Evolutionary conservation across 2,888 invertebrate species (phyloP).

Genomic region (Spodoptera littoralis): DNA sequence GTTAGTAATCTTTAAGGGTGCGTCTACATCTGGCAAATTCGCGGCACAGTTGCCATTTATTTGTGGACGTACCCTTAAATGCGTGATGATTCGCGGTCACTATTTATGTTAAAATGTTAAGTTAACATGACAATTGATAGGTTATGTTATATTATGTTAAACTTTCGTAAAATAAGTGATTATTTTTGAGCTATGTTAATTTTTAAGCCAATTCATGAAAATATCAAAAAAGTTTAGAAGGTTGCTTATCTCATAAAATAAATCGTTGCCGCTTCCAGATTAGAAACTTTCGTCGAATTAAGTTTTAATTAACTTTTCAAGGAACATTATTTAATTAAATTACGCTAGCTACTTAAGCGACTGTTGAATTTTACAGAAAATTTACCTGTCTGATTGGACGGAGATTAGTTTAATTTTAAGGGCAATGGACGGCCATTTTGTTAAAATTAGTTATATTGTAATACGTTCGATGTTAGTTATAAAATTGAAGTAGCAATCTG

Average conservation of each 20-base stretch:
- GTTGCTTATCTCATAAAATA: constrained; percentile 40
- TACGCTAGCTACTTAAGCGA: constrained; percentile 45
- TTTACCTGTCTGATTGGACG: constrained; percentile 45
- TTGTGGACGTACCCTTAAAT: too few relatives aligned
- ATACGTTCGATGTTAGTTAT: neutral
- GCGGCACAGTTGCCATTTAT: too few relatives aligned
- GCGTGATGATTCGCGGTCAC: too few relatives aligned
- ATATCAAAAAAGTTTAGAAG: constrained; percentile 19
- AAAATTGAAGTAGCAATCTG: neutral
- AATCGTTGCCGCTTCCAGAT: constrained; percentile 50
- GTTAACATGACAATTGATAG: too few relatives aligned
- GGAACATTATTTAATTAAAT: constrained; percentile 57
- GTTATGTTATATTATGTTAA: too few relatives aligned
- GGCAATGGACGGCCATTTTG: constrained; percentile 24
- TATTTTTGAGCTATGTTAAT: neutral
- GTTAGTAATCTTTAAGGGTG: too few relatives aligned
- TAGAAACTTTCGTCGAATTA: constrained; percentile 54
- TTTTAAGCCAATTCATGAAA: constrained; percentile 15
- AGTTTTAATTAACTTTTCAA: constrained; percentile 58
- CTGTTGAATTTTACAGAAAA: constrained; percentile 53
- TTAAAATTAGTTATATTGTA: constrained; percentile 2
- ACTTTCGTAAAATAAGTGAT: too few relatives aligned
- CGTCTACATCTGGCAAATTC: too few relatives aligned
- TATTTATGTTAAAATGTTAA: too few relatives aligned
- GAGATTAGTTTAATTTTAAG: constrained; percentile 26